phyloP scores from a whole-genome alignment of 2,113 vertebrate species.

The Oncorhynchus mykiss region DNA sequence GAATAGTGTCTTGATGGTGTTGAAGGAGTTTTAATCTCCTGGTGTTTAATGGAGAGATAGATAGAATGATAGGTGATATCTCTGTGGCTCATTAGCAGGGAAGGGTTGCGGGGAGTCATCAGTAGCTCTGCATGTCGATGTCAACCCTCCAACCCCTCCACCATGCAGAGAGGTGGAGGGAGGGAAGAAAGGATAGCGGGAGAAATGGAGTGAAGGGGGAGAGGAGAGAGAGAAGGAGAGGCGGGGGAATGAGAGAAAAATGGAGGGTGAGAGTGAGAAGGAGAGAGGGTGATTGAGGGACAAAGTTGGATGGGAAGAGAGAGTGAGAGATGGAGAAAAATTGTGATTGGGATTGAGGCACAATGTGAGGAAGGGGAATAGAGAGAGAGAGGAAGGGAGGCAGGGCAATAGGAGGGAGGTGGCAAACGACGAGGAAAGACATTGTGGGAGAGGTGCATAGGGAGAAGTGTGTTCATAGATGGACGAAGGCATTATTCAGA shows the following conservation, averaged over 20 bases:
- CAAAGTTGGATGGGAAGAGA: constrained; percentile 7
- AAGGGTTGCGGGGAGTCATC: not conserved
- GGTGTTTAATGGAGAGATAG: constrained; percentile 22
- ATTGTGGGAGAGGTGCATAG: not conserved
- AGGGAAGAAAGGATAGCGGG: not conserved
- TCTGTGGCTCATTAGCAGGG: constrained; percentile 38
- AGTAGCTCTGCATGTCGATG: constrained; percentile 8
- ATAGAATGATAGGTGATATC: not conserved
- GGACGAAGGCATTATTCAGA: not conserved
- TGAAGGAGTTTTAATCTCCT: constrained; percentile 46
- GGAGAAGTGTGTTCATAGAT: not conserved
- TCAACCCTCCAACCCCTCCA: not conserved
- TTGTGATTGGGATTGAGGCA: not conserved
- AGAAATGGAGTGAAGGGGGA: not conserved
- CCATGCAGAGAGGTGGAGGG: not conserved
- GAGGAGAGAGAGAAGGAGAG: not conserved
- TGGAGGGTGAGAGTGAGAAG: not conserved
- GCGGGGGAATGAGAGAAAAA: not conserved
- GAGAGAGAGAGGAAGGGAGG: not conserved
- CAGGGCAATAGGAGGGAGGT: not conserved
- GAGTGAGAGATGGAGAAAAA: not conserved
- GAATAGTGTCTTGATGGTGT: constrained; percentile 37
- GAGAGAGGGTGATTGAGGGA: constrained; percentile 1
- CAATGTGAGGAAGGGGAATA: not conserved
- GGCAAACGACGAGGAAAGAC: not conserved